Evolutionary conservation across 1,140 invertebrate genomes (phyloP), one percentile per base, ranked within the genome.

Genomic region (Dendrolimus punctatus): DNA sequence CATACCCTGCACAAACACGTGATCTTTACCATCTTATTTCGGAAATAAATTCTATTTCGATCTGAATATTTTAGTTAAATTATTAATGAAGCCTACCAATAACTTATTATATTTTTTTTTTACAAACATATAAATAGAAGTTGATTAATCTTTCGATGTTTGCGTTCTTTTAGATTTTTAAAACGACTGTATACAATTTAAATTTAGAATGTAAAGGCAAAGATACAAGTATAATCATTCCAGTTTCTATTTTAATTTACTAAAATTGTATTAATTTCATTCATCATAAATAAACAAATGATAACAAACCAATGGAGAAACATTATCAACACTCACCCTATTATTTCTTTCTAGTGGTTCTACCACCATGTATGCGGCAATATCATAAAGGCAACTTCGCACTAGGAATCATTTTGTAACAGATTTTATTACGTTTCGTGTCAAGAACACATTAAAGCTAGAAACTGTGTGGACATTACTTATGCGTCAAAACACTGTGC

Each of bases 371-470:
- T 60, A 65, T 64, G 66, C 68, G 64, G 69, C 64, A 81, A 73
- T 82, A 82, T 85, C 82, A 85, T 85, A 83, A 83, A 66, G 78
- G 72, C 49, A 58, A 64, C 47, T 74, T 73, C 61, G 75, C 73
- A 76, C 68, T 59, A 56, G 60, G 66, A 62, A 64, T 72, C 71
- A 80, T 81, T 78, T 75, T 68, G 59, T 56, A 74, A 76, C 71
- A 23, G 23, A 23, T 23, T 23, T 23, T 55, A 63, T 55, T 55
- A 64, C 64, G 76, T 78, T 81, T 84, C 80, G 80, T 84, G 80
- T 81, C 80, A 84, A 84, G 77, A 80, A 71, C 76, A 76, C 82
- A 84, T 85, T 83, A 84, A 68, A 66, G 61, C 60, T 46, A 52
- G 40, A 36, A 60, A 61, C 57, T 48, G 57, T 53, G 58, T 67